Evolutionary conservation across 2,888 invertebrate genomes (phyloP), one percentile per base, ranked within the genome.

Genomic region (Nomada ruficornis): DNA sequence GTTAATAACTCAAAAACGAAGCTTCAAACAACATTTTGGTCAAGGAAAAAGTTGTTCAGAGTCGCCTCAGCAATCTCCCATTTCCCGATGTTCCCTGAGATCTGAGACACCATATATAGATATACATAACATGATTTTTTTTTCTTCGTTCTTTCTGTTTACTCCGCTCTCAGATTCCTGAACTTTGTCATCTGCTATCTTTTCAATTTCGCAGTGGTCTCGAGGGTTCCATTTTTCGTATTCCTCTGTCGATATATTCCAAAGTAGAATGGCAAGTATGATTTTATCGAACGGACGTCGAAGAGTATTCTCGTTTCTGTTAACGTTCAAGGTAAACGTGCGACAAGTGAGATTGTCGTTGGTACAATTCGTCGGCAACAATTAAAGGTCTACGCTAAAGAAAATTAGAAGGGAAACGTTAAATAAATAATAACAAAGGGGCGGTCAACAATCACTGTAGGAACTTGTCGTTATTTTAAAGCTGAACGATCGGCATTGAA

Each of bases 361-460:
- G 20, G 18, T 55, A 47, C 26, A 29, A 23, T 60, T 26, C 15
- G 10, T 15, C n/a, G 18, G 44, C 2, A 60, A 60, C 29, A 50
- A 50, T 50, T 29, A 29, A 20, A 70, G 47, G 3, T 57, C 29
- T 70, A 47, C 11, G 15, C 54, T 68, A 55, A 15, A 55, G 54
- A 20, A 10, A 36, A 36, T 36, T 44, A 57, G 15, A 13, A 1
- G 47, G 11, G 20, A 44, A 65, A 20, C 18, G 36, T 63, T 20
- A 13, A 7, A 73, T 55, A 73, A 73, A 73, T 47, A 44, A 67
- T 47, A 67, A 82, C 82, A 59, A 55, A 52, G 4, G 5, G n/a
- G 29, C 29, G 60, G 50, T 73, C 55, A 73, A 65, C 62, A 65
- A 59, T 75, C 68, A 36, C 50, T 72, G 23, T 57, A 71, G 63